phyloP scores from a whole-genome alignment of 2,888 invertebrate genomes.

The Sipha maydis region DNA sequence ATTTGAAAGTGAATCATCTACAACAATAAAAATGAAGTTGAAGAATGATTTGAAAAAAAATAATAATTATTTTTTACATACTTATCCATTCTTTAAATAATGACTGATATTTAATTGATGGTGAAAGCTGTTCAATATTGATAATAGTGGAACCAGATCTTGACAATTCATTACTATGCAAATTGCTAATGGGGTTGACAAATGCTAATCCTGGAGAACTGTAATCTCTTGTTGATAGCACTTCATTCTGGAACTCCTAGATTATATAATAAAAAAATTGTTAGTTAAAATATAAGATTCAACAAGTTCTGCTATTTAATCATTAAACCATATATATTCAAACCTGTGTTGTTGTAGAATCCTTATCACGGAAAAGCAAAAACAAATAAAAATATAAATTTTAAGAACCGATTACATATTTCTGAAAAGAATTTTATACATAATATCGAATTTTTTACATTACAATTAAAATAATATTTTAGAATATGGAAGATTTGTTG shows the following conservation, averaged over 20 bases:
- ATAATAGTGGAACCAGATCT: slow-evolving; percentile 39
- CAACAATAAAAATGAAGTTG: slow-evolving; percentile 61
- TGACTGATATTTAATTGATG: slow-evolving; percentile 58
- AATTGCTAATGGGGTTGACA: slow-evolving; percentile 55
- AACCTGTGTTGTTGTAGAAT: slow-evolving; percentile 44
- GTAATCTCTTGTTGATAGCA: slow-evolving; percentile 50
- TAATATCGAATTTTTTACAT: background rate
- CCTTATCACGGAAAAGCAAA: slow-evolving; percentile 36
- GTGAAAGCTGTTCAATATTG: slow-evolving; percentile 56
- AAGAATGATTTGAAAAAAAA: background rate
- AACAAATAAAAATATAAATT: slow-evolving; percentile 20
- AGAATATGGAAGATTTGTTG: background rate
- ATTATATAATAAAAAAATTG: background rate
- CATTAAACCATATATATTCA: slow-evolving; percentile 1
- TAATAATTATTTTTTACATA: background rate
- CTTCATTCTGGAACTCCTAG: slow-evolving; percentile 59
- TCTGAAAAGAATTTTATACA: background rate
- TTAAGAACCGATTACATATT: background rate
- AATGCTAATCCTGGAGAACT: slow-evolving; percentile 58
- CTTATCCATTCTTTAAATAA: slow-evolving; percentile 59
- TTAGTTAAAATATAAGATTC: background rate
- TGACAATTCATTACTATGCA: slow-evolving; percentile 41
- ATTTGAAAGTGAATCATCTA: slow-evolving; percentile 71
- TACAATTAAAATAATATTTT: background rate
- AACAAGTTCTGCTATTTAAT: background rate